Conservation (phyloP, 2,113 vertebrate species). For the Hippocampus zosterae region DNA sequence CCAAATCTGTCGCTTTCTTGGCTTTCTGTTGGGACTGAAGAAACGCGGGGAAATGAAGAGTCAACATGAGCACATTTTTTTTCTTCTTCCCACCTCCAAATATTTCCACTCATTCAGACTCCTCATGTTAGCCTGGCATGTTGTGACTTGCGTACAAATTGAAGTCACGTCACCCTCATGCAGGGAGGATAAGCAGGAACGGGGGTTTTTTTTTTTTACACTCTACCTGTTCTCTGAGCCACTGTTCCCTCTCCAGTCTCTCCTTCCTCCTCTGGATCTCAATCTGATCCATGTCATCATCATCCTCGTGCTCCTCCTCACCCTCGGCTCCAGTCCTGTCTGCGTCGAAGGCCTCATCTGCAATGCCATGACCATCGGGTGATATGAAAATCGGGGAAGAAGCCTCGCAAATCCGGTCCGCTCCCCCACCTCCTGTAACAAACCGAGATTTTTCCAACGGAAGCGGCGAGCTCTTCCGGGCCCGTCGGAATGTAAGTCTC, state of each 20-base stretch:
- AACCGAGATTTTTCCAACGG: slow-evolving; percentile 93
- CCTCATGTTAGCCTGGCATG: background rate
- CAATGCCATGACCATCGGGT: background rate
- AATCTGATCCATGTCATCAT: slow-evolving; percentile 79
- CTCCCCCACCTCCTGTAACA: background rate
- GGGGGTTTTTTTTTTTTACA: background rate
- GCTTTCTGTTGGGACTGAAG: slow-evolving; percentile 74
- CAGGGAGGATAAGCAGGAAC: no score
- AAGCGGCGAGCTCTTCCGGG: slow-evolving; percentile 88
- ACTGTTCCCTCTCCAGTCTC: slow-evolving; percentile 88
- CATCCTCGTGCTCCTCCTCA: slow-evolving; percentile 73
- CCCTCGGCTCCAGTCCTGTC: slow-evolving; percentile 73
- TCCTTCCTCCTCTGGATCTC: slow-evolving; percentile 87
- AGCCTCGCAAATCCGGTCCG: no score
- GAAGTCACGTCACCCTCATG: no score
- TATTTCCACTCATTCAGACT: no score
- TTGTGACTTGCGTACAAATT: background rate
- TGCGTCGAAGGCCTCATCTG: slow-evolving; percentile 62
- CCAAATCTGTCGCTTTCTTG: slow-evolving; percentile 53
- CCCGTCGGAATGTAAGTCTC: slow-evolving; percentile 91
- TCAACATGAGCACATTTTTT: no score
- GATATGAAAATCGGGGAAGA: background rate
- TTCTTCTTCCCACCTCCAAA: background rate
- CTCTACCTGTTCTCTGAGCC: slow-evolving; percentile 88
- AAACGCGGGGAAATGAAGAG: slow-evolving; percentile 11